These are phyloP conservation scores for Drosophila repletoides DNA, from an alignment of 1,140 invertebrate genomes.

Conservation along the genomic window DNA sequence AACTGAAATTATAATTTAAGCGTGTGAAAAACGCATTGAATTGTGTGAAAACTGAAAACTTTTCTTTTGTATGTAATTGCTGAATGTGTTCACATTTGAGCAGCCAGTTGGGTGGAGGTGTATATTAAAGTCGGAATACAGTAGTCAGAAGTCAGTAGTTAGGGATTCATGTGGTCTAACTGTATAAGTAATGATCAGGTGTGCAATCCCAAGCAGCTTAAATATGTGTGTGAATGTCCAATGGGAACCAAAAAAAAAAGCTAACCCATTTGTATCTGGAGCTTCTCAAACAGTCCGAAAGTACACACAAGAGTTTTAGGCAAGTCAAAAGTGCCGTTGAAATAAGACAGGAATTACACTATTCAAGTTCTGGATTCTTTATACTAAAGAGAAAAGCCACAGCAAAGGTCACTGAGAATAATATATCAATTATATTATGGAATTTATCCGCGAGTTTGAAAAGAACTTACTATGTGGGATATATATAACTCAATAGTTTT, in stretches of 20 bases:
- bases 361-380: background rate
- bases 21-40: constrained; percentile 75
- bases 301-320: constrained; percentile 13
- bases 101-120: constrained; percentile 21
- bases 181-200: constrained; percentile 61
- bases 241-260: constrained; percentile 22
- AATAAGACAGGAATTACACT: background rate
- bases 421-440: background rate
- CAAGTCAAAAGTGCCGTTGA: background rate
- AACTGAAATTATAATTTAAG: constrained; percentile 79
- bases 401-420: too few species aligned
- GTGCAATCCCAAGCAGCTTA: constrained; percentile 22
- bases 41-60: constrained; percentile 67
- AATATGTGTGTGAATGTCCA: constrained; percentile 50
- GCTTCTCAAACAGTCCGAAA: background rate
- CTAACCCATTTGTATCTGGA: constrained; percentile 11
- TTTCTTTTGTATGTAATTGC: constrained; percentile 57
- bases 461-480: background rate
- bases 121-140: constrained; percentile 15
- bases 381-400: too few species aligned
- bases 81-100: constrained; percentile 67
- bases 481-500: too few species aligned
- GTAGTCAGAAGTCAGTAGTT: constrained; percentile 36
- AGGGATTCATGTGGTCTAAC: constrained; percentile 51
- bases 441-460: background rate